Base-by-base conservation (phyloP, 2,888 invertebrate species). In the Margaritifera margaritifera region DNA sequence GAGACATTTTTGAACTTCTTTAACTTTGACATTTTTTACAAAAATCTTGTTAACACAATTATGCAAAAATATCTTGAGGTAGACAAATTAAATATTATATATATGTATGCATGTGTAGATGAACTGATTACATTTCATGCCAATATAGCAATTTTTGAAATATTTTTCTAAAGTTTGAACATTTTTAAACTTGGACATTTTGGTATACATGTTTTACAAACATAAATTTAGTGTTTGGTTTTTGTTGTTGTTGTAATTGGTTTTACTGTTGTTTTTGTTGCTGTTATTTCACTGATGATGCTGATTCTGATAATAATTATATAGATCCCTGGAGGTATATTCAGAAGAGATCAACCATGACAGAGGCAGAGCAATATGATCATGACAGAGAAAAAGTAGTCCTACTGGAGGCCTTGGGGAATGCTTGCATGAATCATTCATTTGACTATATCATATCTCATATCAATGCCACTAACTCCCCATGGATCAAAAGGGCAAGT, bases 401-500 rank as follows among this genome's bases (percentile, higher is more conserved):
- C 25, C 69, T 82, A 18, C 68, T 84, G 18, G 82, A 81, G 55
- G 64, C 82, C 8, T 71, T 84, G 8, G 84, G 84, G 22, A 84
- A 84, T 68, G 83, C 82, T 18, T 69, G 78, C 15, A 54, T 79
- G 42, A 69, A 72, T 24, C 66, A 68, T 55, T 84, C 82, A 0
- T 84, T 74, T 64, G 83, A 80, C 18, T 77, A 79, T 70, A 82
- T 84, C 25, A 71, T 80, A 56, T 83, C 84, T 1, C 82, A 84
- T 62, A 72, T 83, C 56, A 84, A 84, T 61, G 68, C 73, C 15
- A 78, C 81, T 42, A 81, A 81, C 61, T 81, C 82, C 5, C 82
- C 79, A n/a, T 81, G 81, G 81, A 74, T 84, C 20, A 83, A 84
- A 66, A 68, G 84, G 54, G 79, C 83, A 4, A 83, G 81, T 15